Percentiles rank a stretch among this genome's conserved stretches.
These are phyloP conservation scores for Tetrao urogallus DNA, from an alignment of 2,113 vertebrate genomes.

Conservation along the genomic window DNA sequence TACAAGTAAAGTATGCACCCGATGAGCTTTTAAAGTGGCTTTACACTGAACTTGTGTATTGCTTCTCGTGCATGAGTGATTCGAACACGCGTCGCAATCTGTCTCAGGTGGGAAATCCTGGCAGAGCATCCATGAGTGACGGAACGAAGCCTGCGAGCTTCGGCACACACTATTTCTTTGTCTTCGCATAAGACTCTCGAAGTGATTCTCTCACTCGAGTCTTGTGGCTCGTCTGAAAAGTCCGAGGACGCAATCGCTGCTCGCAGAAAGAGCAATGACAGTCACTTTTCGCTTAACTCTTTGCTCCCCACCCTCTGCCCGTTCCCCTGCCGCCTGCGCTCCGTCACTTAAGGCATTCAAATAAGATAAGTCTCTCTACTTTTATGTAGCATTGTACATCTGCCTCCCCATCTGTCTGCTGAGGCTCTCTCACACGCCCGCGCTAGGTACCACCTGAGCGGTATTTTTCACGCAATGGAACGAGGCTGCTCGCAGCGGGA, in stretches of 20 bases:
- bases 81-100: slow-evolving; percentile 88
- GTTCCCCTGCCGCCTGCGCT: slow-evolving; percentile 17
- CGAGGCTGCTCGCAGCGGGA: slow-evolving; percentile 36
- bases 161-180: slow-evolving; percentile 74
- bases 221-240: slow-evolving; percentile 63
- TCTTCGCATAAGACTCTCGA: slow-evolving; percentile 68
- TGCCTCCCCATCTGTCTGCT: slow-evolving; percentile 81
- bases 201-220: slow-evolving; percentile 44
- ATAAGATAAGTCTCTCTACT: slow-evolving; percentile 72
- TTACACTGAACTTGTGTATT: slow-evolving; percentile 95
- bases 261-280: slow-evolving; percentile 36
- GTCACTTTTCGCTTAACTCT: slow-evolving; percentile 66
- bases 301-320: neutral
- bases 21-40: slow-evolving; percentile 99
- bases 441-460: slow-evolving; percentile 66
- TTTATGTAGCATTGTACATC: slow-evolving; percentile 76
- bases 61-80: slow-evolving; percentile 94
- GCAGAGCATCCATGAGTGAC: slow-evolving; percentile 87
- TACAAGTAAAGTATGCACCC: slow-evolving; percentile 94
- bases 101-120: slow-evolving; percentile 94
- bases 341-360: slow-evolving; percentile 46
- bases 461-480: slow-evolving; percentile 52
- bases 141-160: slow-evolving; percentile 78
- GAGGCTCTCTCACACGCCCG: slow-evolving; percentile 44
- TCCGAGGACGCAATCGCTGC: slow-evolving; percentile 64